Conservation (phyloP, 1,140 invertebrate species). For the Mizuhopecten yessoensis region DNA sequence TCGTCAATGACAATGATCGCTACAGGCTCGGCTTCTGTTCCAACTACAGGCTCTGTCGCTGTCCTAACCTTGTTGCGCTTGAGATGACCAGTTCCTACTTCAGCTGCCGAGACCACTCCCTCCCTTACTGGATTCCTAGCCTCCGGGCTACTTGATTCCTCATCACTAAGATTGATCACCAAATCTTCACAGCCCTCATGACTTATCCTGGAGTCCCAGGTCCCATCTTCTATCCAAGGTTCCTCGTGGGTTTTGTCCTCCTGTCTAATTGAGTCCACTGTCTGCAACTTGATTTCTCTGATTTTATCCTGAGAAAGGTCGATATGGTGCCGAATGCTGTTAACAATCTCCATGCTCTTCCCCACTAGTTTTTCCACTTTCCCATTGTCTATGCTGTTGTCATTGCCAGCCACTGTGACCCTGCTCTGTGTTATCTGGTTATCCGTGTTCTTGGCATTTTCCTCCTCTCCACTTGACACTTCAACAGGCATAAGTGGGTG, state of each 20-base stretch:
- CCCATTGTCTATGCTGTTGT: background rate
- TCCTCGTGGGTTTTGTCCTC: background rate
- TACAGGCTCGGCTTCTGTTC: background rate
- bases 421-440: background rate
- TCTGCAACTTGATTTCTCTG: background rate
- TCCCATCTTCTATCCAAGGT: slow-evolving; percentile 36
- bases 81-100: background rate
- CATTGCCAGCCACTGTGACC: background rate
- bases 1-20: background rate
- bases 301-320: background rate
- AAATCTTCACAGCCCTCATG: slow-evolving; percentile 50
- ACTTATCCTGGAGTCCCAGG: slow-evolving; percentile 15
- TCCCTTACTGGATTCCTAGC: background rate
- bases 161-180: slow-evolving; percentile 42
- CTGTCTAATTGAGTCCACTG: background rate
- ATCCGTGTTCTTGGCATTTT: background rate
- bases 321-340: background rate
- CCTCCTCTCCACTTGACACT: background rate
- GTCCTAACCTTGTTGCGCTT: too few relatives aligned
- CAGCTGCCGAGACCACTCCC: background rate
- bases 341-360: background rate
- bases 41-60: background rate
- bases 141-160: background rate
- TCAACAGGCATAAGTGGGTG: background rate
- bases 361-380: background rate